Percentiles rank a stretch among this genome's conserved stretches.
These are phyloP conservation scores for Sitta europaea DNA, from an alignment of 2,113 vertebrate genomes.

Conservation along the genomic window DNA sequence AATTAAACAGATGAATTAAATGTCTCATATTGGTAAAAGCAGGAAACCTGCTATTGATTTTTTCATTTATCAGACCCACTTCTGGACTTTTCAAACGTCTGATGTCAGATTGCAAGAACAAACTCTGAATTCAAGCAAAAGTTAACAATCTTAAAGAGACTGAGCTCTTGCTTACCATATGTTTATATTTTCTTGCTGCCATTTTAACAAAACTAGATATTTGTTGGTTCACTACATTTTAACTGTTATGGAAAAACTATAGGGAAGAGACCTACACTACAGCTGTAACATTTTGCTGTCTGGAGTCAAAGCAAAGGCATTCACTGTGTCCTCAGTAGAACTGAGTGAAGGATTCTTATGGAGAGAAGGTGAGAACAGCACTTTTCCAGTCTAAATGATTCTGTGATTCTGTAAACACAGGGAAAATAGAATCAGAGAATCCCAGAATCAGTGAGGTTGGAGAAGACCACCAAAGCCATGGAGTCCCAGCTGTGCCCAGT, in stretches of 20 bases:
- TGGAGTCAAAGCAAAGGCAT: not conserved
- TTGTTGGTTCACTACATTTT: not conserved
- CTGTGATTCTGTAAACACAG: not conserved
- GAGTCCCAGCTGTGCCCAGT: accelerated
- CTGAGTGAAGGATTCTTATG: too few species aligned
- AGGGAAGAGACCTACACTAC: accelerated
- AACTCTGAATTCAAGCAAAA: not conserved
- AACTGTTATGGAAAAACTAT: not conserved
- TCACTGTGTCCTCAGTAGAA: not conserved
- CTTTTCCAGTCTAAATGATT: not conserved
- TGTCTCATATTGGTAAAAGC: not conserved
- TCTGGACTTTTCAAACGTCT: not conserved
- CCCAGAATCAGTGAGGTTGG: too few species aligned
- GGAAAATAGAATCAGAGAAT: too few species aligned
- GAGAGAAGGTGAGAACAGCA: not conserved
- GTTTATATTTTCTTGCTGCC: not conserved
- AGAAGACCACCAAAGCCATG: accelerated
- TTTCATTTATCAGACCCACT: not conserved
- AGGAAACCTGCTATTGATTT: not conserved
- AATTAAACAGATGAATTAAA: not conserved
- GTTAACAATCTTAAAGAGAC: not conserved
- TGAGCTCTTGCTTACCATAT: not conserved
- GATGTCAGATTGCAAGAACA: not conserved
- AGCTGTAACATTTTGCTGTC: not conserved
- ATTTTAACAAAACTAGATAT: not conserved